Base-by-base conservation (phyloP, 2,888 invertebrate species). In the Melieria picta region DNA sequence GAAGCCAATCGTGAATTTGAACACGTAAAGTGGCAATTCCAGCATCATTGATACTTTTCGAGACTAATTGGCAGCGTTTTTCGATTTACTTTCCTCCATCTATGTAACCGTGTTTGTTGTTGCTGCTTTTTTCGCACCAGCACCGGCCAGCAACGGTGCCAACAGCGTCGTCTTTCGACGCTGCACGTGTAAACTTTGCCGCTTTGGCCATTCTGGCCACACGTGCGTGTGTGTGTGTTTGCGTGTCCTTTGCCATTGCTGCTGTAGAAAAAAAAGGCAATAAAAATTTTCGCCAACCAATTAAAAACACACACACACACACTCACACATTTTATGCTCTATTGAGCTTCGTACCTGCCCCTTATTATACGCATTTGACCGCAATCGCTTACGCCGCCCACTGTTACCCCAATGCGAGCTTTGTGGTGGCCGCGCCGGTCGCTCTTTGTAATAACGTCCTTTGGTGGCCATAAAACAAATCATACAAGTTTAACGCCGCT, bases 211-310 rank as follows among this genome's bases (percentile, higher is more conserved):
- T 16, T 16, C 16, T 16, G 16, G 1, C 30, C 30, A 30, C 30
- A 30, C 42, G 5, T 9, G 30, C 2, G 30, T 30, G 2, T 30
- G 30, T 30, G 30, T 30, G 30, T 30, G 30, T 30, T 30, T 3
- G 30, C 3, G 30, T 30, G 30, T 30, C 30, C 65, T 60, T 57
- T 61, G 13, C 16, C 42, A 45, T 52, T 67, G 58, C 43, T 45
- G 50, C 50, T 55, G 55, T 43, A 64, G 13, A 64, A 60, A 71
- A 60, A 71, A 71, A 71, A 61, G 13, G 65, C 65, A 71, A 71
- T 71, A 71, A 85, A 84, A 84, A 84, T 83, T 84, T 85, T 84
- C 84, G 80, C 84, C 79, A 84, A 82, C 84, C 84, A 84, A 71
- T 84, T 84, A 84, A 70, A 70, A 84, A 84, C 84, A 83, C 82